These are phyloP conservation scores for Corythornis vintsioides DNA, from an alignment of 2,113 vertebrate genomes.

Conservation along the genomic window DNA sequence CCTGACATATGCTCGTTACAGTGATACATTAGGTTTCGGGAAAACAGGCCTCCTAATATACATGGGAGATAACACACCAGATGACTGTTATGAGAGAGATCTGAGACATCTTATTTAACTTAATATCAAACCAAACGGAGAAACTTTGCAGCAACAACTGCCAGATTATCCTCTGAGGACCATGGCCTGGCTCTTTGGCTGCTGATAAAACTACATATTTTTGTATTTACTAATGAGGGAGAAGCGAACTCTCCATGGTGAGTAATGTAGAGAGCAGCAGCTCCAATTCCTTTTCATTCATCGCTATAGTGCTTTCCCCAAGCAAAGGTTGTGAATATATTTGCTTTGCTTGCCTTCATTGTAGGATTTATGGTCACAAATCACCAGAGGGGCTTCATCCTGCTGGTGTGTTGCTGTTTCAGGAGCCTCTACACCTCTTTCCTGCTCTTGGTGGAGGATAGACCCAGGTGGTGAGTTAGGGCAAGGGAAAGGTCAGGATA, in stretches of 20 bases:
- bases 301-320: background rate
- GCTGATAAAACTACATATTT: slow-evolving; percentile 47
- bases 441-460: background rate
- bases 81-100: slow-evolving; percentile 34
- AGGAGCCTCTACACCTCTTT: background rate
- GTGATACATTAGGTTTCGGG: background rate
- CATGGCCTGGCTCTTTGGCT: slow-evolving; percentile 49
- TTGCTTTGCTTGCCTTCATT: background rate
- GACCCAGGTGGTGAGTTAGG: background rate
- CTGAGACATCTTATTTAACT: slow-evolving; percentile 43
- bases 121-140: slow-evolving; percentile 37
- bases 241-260: slow-evolving; percentile 22
- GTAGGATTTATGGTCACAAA: background rate
- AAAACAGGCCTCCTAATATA: slow-evolving; percentile 31
- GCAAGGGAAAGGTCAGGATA: background rate
- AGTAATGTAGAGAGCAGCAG: slow-evolving; percentile 23
- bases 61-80: slow-evolving; percentile 43
- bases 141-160: slow-evolving; percentile 13
- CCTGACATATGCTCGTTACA: slow-evolving; percentile 36
- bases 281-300: slow-evolving; percentile 39
- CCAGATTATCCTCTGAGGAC: slow-evolving; percentile 52
- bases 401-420: background rate
- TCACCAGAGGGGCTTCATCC: background rate
- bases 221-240: slow-evolving; percentile 44
- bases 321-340: background rate